Evolutionary conservation across 2,888 invertebrate genomes (phyloP).

Genomic region (Xestia ashworthii): DNA sequence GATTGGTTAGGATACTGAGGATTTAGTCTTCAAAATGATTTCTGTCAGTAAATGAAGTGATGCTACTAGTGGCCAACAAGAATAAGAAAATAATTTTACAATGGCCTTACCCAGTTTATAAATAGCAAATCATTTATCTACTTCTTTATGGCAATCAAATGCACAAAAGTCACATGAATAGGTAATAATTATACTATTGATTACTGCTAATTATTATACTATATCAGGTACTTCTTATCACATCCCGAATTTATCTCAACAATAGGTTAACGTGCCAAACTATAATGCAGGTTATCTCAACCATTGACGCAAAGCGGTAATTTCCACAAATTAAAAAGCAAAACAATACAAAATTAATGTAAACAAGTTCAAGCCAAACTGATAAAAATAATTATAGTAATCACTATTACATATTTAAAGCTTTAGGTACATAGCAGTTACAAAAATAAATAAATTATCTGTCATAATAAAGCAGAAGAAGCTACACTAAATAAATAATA

Average conservation of each 20-base stretch:
- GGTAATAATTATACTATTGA: background rate
- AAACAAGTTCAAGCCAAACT: constrained; percentile 30
- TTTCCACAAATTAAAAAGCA: constrained; percentile 39
- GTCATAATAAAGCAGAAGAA: background rate
- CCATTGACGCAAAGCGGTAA: constrained; percentile 61
- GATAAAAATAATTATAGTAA: constrained; percentile 22
- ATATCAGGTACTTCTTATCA: constrained; percentile 23
- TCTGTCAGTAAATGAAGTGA: background rate
- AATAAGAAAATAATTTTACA: background rate
- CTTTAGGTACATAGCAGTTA: background rate
- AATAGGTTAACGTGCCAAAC: constrained; percentile 30
- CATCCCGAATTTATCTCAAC: constrained; percentile 15
- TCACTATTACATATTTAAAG: constrained; percentile 16
- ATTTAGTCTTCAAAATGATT: background rate
- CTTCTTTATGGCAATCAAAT: background rate
- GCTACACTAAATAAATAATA: no score
- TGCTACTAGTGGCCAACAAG: background rate
- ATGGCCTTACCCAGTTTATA: background rate
- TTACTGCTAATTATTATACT: background rate
- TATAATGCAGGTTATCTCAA: constrained; percentile 54
- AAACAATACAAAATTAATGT: constrained; percentile 36
- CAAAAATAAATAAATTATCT: constrained; percentile 12
- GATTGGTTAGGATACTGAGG: background rate
- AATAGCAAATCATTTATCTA: background rate
- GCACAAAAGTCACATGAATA: background rate